phyloP scores from a whole-genome alignment of 2,113 vertebrate genomes.

The Lota lota region DNA sequence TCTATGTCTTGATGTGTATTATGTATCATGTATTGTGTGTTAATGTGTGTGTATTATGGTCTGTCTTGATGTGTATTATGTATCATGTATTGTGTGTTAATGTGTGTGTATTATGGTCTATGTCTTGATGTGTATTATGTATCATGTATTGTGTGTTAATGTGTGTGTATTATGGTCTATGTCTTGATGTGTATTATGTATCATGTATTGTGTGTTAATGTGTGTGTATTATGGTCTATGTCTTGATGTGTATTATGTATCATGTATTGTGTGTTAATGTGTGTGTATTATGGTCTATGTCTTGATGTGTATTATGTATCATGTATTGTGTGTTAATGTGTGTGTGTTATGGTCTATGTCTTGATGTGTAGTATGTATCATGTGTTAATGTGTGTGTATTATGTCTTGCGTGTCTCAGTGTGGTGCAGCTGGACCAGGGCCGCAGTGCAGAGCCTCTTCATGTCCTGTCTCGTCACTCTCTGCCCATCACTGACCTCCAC shows the following conservation, averaged over 20 bases:
- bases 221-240: background rate
- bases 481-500: slow-evolving; percentile 93
- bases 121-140: no score
- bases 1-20: no score
- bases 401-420: slow-evolving; percentile 59
- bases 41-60: background rate
- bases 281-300: background rate
- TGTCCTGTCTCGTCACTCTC: slow-evolving; percentile 86
- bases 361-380: background rate
- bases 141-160: background rate
- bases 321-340: background rate
- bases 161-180: background rate
- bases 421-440: slow-evolving; percentile 83
- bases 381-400: background rate
- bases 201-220: background rate
- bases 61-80: slow-evolving; percentile 66
- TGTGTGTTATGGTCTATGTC: background rate
- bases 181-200: slow-evolving; percentile 66
- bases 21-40: background rate
- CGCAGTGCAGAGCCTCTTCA: slow-evolving; percentile 83
- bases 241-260: no score
- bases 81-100: slow-evolving; percentile 42
- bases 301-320: background rate
- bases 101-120: background rate
- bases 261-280: background rate